Percentiles rank a stretch among this genome's conserved stretches.
phyloP scores from a whole-genome alignment of 2,113 vertebrate genomes.

The Leptocoma aspasia region DNA sequence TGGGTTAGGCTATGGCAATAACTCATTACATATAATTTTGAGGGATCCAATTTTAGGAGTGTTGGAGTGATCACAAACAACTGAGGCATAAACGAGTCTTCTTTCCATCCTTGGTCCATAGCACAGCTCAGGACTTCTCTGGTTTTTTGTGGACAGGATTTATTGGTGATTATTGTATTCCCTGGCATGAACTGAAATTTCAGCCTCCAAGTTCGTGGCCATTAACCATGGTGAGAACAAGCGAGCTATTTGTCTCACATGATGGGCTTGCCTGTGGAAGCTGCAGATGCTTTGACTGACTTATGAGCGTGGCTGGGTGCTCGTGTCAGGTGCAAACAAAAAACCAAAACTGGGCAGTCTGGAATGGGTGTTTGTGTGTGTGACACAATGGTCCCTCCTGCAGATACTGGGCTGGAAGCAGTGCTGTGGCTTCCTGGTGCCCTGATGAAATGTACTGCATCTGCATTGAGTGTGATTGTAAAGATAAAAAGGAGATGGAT shows the following conservation, averaged over 20 bases:
- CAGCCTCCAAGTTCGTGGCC: background rate
- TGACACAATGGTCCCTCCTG: background rate
- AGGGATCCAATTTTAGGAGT: background rate
- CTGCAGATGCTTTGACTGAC: background rate
- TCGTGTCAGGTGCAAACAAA: background rate
- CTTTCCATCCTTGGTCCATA: background rate
- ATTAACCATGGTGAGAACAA: background rate
- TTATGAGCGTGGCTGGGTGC: background rate
- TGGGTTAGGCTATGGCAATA: background rate
- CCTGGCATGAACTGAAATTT: background rate
- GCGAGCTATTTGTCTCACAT: background rate
- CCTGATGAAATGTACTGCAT: background rate
- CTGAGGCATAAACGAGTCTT: background rate
- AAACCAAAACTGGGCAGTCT: background rate
- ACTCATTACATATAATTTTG: background rate
- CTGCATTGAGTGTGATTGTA: background rate
- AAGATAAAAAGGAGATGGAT: background rate
- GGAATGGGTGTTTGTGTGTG: background rate
- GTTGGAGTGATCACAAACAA: background rate
- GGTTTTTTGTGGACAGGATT: background rate
- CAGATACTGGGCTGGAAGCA: background rate
- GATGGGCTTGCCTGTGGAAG: background rate
- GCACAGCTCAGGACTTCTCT: background rate
- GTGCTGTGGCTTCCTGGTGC: background rate
- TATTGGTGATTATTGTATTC: background rate